Evolutionary conservation across 2,797 vertebrate genomes (phyloP).

Genomic region (Argentina silus): DNA sequence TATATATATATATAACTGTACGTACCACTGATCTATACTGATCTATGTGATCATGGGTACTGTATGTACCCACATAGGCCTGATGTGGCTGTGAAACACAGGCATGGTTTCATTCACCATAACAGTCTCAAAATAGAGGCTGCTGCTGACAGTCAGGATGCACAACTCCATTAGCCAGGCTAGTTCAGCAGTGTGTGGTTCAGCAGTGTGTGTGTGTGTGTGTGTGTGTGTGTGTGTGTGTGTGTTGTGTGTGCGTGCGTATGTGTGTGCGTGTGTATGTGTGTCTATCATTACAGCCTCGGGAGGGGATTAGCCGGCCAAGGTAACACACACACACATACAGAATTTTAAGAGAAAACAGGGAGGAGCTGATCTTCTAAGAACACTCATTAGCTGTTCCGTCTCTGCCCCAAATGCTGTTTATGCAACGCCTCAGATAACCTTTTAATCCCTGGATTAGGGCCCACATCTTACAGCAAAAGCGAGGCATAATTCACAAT

Average conservation of each 20-base stretch:
- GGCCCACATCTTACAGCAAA: slow-evolving; percentile 23
- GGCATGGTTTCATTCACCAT: slow-evolving; percentile 19
- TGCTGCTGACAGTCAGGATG: slow-evolving; percentile 42
- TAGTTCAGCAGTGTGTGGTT: no score
- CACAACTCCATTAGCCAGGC: slow-evolving; percentile 52
- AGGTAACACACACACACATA: slow-evolving; percentile 57
- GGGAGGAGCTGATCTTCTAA: slow-evolving; percentile 53
- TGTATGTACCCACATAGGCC: slow-evolving; percentile 11
- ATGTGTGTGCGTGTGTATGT: slow-evolving; percentile 41
- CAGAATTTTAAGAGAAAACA: slow-evolving; percentile 62
- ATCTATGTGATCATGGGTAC: no score
- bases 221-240: slow-evolving; percentile 1
- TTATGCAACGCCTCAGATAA: slow-evolving; percentile 44
- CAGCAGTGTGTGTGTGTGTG: slow-evolving; percentile 38
- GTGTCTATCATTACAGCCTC: slow-evolving; percentile 46
- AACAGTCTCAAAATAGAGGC: slow-evolving; percentile 34
- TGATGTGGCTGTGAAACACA: slow-evolving; percentile 52
- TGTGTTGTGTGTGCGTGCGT: slow-evolving; percentile 19
- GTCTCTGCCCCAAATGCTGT: slow-evolving; percentile 40
- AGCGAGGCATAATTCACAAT: neutral
- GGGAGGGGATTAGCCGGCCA: slow-evolving; percentile 60
- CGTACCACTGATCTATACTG: no score
- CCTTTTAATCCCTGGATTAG: slow-evolving; percentile 44
- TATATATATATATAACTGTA: no score
- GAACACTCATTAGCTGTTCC: slow-evolving; percentile 57